Evolutionary conservation across 35 echinoderm and acorn worm genomes (phyloP).

Genomic region (Apostichopus japonicus): DNA sequence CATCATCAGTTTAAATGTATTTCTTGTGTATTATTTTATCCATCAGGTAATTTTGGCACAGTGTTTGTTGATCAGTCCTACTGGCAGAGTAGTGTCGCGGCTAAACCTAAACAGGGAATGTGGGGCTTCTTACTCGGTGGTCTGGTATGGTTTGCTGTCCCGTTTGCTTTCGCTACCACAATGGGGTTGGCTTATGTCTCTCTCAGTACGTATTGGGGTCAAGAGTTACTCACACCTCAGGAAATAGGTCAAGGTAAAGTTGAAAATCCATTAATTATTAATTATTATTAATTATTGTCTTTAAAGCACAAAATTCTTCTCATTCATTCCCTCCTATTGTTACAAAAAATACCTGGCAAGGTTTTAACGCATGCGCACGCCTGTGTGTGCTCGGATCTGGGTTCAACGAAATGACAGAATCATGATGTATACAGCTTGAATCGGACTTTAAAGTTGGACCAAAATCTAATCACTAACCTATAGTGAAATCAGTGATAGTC

Average conservation of each 20-base stretch:
- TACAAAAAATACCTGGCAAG: too few relatives aligned
- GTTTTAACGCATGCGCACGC: too few relatives aligned
- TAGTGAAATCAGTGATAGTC: too few relatives aligned
- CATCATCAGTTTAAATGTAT: too few relatives aligned
- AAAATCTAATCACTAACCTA: too few relatives aligned
- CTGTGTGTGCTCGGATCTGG: too few relatives aligned
- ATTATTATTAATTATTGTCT: not conserved
- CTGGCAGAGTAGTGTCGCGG: slow-evolving; percentile 99
- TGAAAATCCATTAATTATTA: not conserved
- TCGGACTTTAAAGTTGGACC: too few relatives aligned
- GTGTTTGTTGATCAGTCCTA: slow-evolving; percentile 98
- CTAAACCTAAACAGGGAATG: slow-evolving; percentile 93
- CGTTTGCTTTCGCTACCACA: slow-evolving; percentile 93
- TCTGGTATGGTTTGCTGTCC: slow-evolving; percentile 94
- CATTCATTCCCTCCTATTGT: too few relatives aligned
- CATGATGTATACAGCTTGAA: too few relatives aligned
- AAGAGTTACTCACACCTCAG: slow-evolving; percentile 60
- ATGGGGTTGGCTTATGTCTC: slow-evolving; percentile 90
- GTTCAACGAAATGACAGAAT: too few relatives aligned
- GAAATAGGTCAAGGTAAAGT: slow-evolving; percentile 74
- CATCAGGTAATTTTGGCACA: slow-evolving; percentile 91
- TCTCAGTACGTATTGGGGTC: slow-evolving; percentile 73
- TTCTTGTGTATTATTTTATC: not conserved
- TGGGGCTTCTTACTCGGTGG: slow-evolving; percentile 94
- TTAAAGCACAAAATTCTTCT: not conserved